phyloP scores from a whole-genome alignment of 1,140 invertebrate species.

The Drosophila equinoxialis region DNA sequence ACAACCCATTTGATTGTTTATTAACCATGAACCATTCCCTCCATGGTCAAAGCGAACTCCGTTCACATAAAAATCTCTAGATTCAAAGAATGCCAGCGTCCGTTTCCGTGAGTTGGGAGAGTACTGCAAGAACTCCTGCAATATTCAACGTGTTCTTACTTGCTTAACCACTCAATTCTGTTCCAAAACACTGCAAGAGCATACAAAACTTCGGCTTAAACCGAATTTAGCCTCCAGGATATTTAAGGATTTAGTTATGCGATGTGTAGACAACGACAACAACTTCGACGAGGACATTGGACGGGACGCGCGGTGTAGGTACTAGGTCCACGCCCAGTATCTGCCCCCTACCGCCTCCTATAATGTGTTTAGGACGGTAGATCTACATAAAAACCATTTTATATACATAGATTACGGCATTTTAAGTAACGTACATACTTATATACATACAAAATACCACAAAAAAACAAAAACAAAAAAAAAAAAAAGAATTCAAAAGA shows the following conservation, averaged over 20 bases:
- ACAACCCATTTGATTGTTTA: not conserved
- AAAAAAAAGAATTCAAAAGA: slow-evolving; percentile 24
- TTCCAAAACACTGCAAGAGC: not conserved
- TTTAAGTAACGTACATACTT: slow-evolving; percentile 56
- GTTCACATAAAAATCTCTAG: too few species aligned
- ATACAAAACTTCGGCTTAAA: slow-evolving; percentile 18
- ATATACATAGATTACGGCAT: slow-evolving; percentile 70
- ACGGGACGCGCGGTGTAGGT: not conserved
- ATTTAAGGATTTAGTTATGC: slow-evolving; percentile 58
- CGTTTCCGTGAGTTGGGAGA: too few species aligned
- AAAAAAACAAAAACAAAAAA: slow-evolving; percentile 15
- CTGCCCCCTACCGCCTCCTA: slow-evolving; percentile 30
- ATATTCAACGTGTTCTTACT: too few species aligned
- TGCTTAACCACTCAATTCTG: too few species aligned
- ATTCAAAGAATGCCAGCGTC: too few species aligned
- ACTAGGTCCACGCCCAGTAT: not conserved
- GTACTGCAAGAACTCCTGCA: too few species aligned
- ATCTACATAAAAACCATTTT: slow-evolving; percentile 59
- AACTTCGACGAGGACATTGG: slow-evolving; percentile 23
- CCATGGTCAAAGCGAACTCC: too few species aligned
- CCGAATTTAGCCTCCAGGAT: slow-evolving; percentile 52
- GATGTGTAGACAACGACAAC: slow-evolving; percentile 45
- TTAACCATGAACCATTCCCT: not conserved
- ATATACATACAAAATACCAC: slow-evolving; percentile 30
- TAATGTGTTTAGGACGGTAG: slow-evolving; percentile 63